A percentile compares a stretch with the other conserved stretches of the same genome.
phyloP scores from a whole-genome alignment of 2,113 vertebrate genomes.

The Spea multiplicata region DNA sequence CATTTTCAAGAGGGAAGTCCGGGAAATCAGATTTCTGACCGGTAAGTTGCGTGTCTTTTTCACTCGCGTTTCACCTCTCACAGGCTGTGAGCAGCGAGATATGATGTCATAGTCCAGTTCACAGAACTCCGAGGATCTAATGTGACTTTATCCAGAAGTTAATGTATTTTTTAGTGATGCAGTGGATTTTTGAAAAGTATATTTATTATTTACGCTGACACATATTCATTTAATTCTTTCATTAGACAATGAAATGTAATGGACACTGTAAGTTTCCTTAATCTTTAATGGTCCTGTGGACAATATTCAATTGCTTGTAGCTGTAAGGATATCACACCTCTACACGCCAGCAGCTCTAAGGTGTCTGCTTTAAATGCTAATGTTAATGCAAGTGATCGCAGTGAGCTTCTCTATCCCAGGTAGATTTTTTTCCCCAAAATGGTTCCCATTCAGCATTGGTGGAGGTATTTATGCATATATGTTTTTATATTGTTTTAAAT shows the following conservation, averaged over 20 bases:
- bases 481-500: too few relatives aligned
- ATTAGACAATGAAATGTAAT: constrained; percentile 29
- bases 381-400: background rate
- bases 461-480: too few relatives aligned
- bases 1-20: too few relatives aligned
- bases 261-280: constrained; percentile 23
- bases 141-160: background rate
- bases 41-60: too few relatives aligned
- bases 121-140: too few relatives aligned
- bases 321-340: constrained; percentile 12
- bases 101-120: too few relatives aligned
- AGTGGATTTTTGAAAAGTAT: background rate
- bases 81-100: too few relatives aligned
- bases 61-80: too few relatives aligned
- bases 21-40: too few relatives aligned
- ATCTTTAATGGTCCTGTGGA: constrained; percentile 31
- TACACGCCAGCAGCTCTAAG: background rate
- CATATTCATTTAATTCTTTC: background rate
- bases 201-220: constrained; percentile 9
- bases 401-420: background rate
- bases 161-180: background rate
- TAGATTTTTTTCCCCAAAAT: too few relatives aligned
- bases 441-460: too few relatives aligned
- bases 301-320: constrained; percentile 14
- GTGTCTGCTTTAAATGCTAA: background rate